Evolutionary conservation across 2,797 vertebrate genomes (phyloP), one percentile per base, ranked within the genome.

Genomic region (Sebastes steindachneri): DNA sequence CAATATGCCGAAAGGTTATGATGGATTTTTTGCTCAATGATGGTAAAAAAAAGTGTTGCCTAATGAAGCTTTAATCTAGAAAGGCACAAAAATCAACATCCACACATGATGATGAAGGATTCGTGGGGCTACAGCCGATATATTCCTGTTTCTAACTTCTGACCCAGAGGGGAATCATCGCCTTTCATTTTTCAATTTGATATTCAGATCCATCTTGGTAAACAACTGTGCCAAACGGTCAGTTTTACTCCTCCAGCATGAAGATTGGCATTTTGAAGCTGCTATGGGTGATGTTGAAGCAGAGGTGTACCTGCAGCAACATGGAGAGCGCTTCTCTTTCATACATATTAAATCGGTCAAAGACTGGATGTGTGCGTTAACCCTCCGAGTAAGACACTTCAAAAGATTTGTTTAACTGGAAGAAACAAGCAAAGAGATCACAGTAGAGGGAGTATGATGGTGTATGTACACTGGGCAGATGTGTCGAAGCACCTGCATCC

Each of bases 211-310:
- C 37, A 58, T 64, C 12, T 29, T 2, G 17, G 58, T 76, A 62
- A 75, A 70, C 62, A 79, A 41, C 26, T 63, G 29, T 19, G 31
- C 31, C 54, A 67, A 68, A 70, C 7, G 31, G 53, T 75, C 53
- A 67, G 28, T 81, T 81, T 81, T 53, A 57, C 7, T 26, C 53
- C 28, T 33, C 53, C 53, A 9, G 58, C 65, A 41, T 33, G 21
- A 58, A 25, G 63, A 80, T 28, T 48, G 73, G 51, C 29, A 67
- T 23, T 23, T 62, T 53, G 29, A 78, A 48, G 33, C 55, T 12
- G 48, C 69, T 74, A 2, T n/a, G 54, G 29, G 45, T 31, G 37
- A 37, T 37, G 33, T 9, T 21, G 55, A 72, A 75, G 31, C n/a
- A 25, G 55, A 31, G 15, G 17, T 33, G 15, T 15, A 62, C 25